phyloP scores from a whole-genome alignment of 2,113 vertebrate genomes.

The Rhadina sibilatrix region DNA sequence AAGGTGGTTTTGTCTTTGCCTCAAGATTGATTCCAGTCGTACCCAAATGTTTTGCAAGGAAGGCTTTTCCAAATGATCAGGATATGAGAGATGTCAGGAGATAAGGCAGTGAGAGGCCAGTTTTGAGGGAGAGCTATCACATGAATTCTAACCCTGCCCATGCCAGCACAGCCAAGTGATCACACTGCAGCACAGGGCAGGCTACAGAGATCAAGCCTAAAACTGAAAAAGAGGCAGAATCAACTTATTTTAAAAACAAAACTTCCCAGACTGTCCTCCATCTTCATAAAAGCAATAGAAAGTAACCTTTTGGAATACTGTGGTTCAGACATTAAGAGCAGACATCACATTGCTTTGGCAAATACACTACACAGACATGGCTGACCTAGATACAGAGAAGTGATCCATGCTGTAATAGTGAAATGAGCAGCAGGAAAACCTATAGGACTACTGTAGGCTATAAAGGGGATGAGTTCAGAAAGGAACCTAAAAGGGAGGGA shows the following conservation, averaged over 20 bases:
- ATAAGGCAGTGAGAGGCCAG: background rate
- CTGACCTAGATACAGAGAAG: conserved; percentile 33
- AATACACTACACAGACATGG: background rate
- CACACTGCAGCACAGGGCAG: background rate
- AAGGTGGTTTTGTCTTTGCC: background rate
- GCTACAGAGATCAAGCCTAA: background rate
- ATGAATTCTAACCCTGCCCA: background rate
- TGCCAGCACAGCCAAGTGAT: background rate
- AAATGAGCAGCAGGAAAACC: conserved; percentile 37
- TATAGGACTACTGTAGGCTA: background rate
- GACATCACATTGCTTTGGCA: background rate
- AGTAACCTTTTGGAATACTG: background rate
- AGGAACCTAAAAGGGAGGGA: conserved; percentile 31
- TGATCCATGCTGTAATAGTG: background rate
- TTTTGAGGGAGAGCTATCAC: background rate
- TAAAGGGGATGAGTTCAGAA: conserved; percentile 8
- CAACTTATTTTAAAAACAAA: background rate
- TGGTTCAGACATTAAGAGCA: background rate
- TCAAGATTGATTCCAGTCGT: background rate
- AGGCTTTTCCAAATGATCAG: background rate
- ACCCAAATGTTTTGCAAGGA: background rate
- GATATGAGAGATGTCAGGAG: background rate
- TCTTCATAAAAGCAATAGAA: background rate
- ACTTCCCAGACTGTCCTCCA: background rate
- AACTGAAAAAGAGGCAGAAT: background rate